Base-by-base conservation (phyloP, 2,113 vertebrate genomes). In the Montifringilla adamsi region DNA sequence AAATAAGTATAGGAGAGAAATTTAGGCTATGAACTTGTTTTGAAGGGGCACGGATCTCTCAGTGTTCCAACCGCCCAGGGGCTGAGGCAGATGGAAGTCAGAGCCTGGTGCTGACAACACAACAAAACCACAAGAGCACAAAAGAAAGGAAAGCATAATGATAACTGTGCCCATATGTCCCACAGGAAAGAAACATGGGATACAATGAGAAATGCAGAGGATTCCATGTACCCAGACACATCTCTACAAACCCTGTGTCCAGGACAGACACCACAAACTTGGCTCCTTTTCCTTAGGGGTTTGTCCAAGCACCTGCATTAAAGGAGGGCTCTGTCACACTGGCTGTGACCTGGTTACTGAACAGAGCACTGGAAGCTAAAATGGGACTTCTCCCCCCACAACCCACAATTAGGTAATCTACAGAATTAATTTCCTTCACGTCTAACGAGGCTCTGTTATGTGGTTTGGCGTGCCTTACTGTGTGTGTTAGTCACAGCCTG, bases 401-500 rank as follows among this genome's bases (percentile, higher is more conserved):
- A 80, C 72, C 55, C 73, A 43, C 80, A 74, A 66, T 83, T 84
- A 78, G 91, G 56, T 50, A 87, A 85, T 55, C 68, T 91, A 87
- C 33, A 87, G 77, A 94, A 97, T 93, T 95, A 93, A 96, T 97
- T 97, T 96, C 85, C 60, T 93, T 87, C 85, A 83, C 50, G 5
- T 97, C 91, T 96, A 96, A 96, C 10, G 15, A 96, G 68, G 77
- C 31, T 68, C 68, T 94, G 72, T 78, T 90, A 55, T 24, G 58
- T 75, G 84, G 62, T 95, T 95, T 85, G 92, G 41, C 50, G n/a
- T 95, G 59, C 52, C 17, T 90, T 95, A 47, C 59, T 87, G 82
- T 73, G 33, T 85, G 68, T 55, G 78, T 97, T 97, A 96, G 95
- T 96, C 96, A 96, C 69, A 97, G 94, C 75, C 87, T 93, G 82